Evolutionary conservation across 2,888 invertebrate species (phyloP), one percentile per base, ranked within the genome.

Genomic region (Oxycera nigricornis): DNA sequence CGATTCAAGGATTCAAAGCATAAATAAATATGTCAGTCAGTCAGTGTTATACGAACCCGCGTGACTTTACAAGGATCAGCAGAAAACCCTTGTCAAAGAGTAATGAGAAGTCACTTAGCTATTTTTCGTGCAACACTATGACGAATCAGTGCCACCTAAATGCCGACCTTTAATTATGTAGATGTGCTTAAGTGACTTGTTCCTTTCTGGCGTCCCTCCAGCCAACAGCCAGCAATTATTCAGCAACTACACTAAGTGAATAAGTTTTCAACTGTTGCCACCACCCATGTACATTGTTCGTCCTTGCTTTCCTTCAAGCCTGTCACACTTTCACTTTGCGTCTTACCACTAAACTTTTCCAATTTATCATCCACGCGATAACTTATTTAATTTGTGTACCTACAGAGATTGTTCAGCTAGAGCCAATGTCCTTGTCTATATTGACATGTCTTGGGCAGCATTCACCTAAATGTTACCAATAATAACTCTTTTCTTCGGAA

Each of bases 61-160:
- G 22, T 17, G n/a, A n/a, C 14, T 55, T 31, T 22, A 3, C n/a
- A 70, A 70, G 70, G 41, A 46, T 17, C 50, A n/a, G 20, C n/a
- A 55, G 55, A 20, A 55, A 24, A 70, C 55, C 70, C 70, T 55
- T 55, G 70, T 70, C 70, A 70, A 70, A 70, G 70, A 70, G 52
- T 70, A 70, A 70, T 70, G 52, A 70, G 70, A 70, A 52, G 31
- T 55, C 70, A 70, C 70, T 70, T 70, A 52, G 52, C 70, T 20
- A n/a, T 30, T 52, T 28, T 50, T 22, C 6, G 31, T 2, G 39
- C 55, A 35, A 65, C 39, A 65, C 39, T 39, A 24, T 65, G 20
- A 14, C 6, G n/a, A 65, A 65, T 65, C 65, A 41, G 65, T 41
- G 65, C 35, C 24, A 41, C 24, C 22, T 24, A 65, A 65, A 65